Evolutionary conservation across 2,797 vertebrate species (phyloP).

Genomic region (Loris lydekkerianus): DNA sequence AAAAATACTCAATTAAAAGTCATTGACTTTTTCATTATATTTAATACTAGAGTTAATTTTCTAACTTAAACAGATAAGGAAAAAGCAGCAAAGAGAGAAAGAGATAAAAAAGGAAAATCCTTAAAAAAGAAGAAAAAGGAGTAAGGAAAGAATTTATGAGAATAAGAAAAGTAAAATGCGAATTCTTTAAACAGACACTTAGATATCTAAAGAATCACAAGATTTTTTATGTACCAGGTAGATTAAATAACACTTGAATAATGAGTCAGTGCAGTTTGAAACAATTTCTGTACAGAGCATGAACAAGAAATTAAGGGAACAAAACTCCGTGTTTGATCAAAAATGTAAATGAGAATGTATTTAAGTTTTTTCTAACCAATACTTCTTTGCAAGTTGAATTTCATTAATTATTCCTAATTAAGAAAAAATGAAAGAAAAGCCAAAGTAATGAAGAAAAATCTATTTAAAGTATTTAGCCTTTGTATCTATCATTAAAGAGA

Average conservation of each 20-base stretch:
- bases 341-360: neutral
- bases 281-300: neutral
- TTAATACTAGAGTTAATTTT: neutral
- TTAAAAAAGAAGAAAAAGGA: neutral
- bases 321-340: neutral
- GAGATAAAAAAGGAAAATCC: neutral
- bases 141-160: neutral
- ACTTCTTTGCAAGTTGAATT: slow-evolving; percentile 33
- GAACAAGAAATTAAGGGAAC: slow-evolving; percentile 4
- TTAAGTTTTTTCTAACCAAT: neutral
- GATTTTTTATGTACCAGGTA: neutral
- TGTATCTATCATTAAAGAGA: neutral
- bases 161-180: neutral
- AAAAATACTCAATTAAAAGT: slow-evolving; percentile 11
- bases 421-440: neutral
- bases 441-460: neutral
- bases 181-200: slow-evolving; percentile 8
- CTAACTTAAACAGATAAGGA: neutral
- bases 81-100: neutral
- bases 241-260: neutral
- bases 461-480: neutral
- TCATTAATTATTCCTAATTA: neutral
- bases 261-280: neutral
- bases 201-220: neutral
- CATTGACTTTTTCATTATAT: neutral